phyloP scores from a whole-genome alignment of 2,797 vertebrate genomes.

The Rallus crepitans region DNA sequence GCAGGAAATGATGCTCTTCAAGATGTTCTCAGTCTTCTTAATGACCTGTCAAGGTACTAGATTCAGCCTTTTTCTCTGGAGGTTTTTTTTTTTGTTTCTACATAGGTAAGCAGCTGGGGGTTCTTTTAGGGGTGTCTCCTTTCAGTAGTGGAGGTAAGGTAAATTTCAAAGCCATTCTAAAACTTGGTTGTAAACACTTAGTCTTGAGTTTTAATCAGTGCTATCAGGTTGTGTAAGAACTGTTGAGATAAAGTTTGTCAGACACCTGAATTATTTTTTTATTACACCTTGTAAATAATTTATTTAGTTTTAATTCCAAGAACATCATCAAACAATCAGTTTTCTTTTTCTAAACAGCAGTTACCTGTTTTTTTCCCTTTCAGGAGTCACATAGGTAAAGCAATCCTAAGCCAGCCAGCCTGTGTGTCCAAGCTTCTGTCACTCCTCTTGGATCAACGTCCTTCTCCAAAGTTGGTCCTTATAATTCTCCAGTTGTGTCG shows the following conservation, averaged over 20 bases:
- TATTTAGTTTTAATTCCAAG: background rate
- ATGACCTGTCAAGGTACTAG: constrained; percentile 93
- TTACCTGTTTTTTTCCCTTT: background rate
- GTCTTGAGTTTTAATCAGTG: background rate
- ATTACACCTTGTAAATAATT: background rate
- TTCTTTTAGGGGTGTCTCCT: background rate
- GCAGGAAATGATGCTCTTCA: constrained; percentile 97
- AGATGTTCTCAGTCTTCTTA: constrained; percentile 97
- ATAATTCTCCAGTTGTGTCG: constrained; percentile 97
- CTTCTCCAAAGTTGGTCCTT: constrained; percentile 97
- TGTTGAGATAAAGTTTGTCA: background rate
- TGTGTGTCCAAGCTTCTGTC: constrained; percentile 98
- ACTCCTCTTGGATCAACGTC: constrained; percentile 95
- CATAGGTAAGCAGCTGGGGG: background rate
- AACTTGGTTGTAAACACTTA: background rate
- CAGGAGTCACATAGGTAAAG: constrained; percentile 98
- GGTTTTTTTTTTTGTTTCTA: background rate
- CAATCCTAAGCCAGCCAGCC: constrained; percentile 97
- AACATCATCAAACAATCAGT: background rate
- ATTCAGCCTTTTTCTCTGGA: background rate
- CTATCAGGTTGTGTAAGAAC: background rate
- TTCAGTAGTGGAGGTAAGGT: background rate
- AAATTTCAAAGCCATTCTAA: background rate
- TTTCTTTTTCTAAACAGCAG: background rate
- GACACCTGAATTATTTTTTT: background rate